Conservation (phyloP, 2,113 vertebrate species). For the Melanerpes aurifrons region DNA sequence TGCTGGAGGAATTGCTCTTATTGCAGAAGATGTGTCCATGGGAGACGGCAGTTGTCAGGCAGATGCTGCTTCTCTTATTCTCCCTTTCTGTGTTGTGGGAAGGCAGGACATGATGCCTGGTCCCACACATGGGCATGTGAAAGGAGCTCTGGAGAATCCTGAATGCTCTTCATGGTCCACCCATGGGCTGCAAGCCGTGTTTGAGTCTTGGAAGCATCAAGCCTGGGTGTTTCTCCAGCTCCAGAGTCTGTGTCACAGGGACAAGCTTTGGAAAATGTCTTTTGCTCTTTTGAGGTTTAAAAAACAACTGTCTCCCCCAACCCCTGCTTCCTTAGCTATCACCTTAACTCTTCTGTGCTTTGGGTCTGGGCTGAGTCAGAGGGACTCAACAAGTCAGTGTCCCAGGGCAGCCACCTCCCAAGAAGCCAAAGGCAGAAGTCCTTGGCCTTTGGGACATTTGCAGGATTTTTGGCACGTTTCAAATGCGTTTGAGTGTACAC, state of each 20-base stretch:
- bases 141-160: not conserved
- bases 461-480: not conserved
- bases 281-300: not conserved
- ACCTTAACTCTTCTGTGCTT: not conserved
- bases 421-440: not conserved
- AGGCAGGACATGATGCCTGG: not conserved
- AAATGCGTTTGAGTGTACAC: not conserved
- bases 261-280: not conserved
- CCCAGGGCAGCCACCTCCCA: not conserved
- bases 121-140: not conserved
- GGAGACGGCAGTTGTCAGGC: not conserved
- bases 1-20: not conserved
- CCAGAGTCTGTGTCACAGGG: not conserved
- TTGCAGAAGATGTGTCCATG: not conserved
- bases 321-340: not conserved
- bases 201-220: not conserved
- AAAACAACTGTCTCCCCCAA: not conserved
- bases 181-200: fast-evolving
- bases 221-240: not conserved
- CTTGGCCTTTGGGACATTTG: not conserved
- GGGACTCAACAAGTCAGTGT: not conserved
- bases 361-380: not conserved
- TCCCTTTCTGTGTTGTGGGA: not conserved
- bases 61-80: not conserved
- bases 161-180: not conserved